phyloP scores from a whole-genome alignment of 1,140 invertebrate species.

The Drosophila nannoptera region DNA sequence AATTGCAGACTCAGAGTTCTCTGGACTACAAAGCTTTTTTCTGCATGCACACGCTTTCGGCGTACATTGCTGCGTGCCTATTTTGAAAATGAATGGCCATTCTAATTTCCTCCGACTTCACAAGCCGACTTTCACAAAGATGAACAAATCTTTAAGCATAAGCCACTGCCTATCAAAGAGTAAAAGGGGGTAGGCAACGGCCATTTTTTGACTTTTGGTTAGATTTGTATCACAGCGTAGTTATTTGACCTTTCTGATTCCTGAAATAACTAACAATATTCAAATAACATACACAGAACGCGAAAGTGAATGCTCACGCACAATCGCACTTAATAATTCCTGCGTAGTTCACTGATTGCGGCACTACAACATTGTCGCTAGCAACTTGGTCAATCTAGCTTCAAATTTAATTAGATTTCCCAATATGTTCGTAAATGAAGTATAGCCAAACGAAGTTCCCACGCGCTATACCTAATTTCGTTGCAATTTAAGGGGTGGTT shows the following conservation, averaged over 20 bases:
- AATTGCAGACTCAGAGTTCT: constrained; percentile 45
- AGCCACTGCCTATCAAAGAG: no score
- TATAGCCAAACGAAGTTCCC: no score
- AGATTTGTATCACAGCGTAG: constrained; percentile 29
- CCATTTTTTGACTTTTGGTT: not conserved
- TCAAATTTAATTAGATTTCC: no score
- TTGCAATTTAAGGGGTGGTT: no score
- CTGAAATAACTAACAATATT: constrained; percentile 11
- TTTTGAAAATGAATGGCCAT: not conserved
- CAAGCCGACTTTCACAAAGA: no score
- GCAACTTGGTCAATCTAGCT: not conserved
- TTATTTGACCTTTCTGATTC: constrained; percentile 16
- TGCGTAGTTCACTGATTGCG: constrained; percentile 38
- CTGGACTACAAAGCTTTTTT: not conserved
- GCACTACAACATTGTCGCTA: not conserved
- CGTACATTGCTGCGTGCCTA: not conserved
- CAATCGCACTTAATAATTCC: constrained; percentile 40
- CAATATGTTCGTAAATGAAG: no score
- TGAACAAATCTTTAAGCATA: no score
- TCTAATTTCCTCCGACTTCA: no score
- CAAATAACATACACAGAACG: constrained; percentile 13
- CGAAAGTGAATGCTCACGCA: constrained; percentile 45
- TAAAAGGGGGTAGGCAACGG: not conserved
- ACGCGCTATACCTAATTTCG: no score
- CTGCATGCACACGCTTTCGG: not conserved